phyloP scores from a whole-genome alignment of 1,140 invertebrate genomes.

The Druon quercuslanigerum region DNA sequence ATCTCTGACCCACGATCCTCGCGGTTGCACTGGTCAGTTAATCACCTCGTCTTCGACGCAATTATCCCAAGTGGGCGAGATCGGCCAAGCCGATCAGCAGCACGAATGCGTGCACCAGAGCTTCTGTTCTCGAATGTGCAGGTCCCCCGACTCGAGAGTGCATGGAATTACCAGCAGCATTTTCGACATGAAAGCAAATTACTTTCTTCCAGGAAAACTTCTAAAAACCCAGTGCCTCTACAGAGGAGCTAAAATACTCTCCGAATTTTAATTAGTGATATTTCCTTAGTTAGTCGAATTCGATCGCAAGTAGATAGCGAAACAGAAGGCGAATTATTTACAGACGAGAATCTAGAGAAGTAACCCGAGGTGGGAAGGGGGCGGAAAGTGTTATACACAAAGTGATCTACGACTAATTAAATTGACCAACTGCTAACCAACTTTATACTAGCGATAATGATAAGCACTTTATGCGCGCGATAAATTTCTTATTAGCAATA shows the following conservation, averaged over 20 bases:
- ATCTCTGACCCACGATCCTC: slow-evolving; percentile 60
- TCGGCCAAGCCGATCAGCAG: slow-evolving; percentile 59
- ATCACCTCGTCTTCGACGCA: slow-evolving; percentile 68
- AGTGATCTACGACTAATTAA: no score
- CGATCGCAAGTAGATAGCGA: no score
- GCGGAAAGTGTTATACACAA: no score
- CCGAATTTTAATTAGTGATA: not conserved
- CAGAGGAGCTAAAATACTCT: not conserved
- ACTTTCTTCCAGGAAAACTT: slow-evolving; percentile 21
- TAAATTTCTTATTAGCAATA: no score
- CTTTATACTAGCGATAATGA: no score
- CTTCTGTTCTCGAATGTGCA: slow-evolving; percentile 48
- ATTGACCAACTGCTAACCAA: no score
- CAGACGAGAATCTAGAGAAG: no score
- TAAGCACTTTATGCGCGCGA: no score
- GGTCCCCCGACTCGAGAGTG: slow-evolving; percentile 10
- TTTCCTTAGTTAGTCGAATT: no score
- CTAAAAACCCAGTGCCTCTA: not conserved
- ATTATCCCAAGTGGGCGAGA: slow-evolving; percentile 70
- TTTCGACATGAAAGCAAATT: slow-evolving; percentile 24
- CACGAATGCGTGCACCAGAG: slow-evolving; percentile 43
- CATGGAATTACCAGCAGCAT: slow-evolving; percentile 22
- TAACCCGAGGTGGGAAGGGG: no score
- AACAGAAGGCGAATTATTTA: no score
- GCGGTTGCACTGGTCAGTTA: slow-evolving; percentile 57